These are phyloP conservation scores for Lycaon pictus DNA, from an alignment of 2,113 vertebrate species.

Conservation along the genomic window DNA sequence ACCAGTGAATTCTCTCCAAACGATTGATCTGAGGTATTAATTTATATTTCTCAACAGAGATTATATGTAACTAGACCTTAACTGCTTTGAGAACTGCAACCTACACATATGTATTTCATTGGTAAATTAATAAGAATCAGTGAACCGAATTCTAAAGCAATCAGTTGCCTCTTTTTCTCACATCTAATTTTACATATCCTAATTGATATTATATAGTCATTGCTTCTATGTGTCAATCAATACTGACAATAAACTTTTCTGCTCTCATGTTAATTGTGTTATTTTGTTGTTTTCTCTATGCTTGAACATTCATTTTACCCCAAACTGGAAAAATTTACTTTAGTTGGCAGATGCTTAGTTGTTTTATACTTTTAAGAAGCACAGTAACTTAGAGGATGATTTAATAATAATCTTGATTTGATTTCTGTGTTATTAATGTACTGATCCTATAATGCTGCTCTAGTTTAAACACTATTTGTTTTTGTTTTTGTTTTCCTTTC, in stretches of 20 bases:
- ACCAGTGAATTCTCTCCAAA: neutral
- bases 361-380: constrained; percentile 37
- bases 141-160: constrained; percentile 11
- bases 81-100: neutral
- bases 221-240: neutral
- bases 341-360: constrained; percentile 33
- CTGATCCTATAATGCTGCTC: neutral
- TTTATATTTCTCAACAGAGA: neutral
- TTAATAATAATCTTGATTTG: neutral
- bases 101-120: neutral
- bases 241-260: constrained; percentile 28
- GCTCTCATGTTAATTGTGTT: neutral
- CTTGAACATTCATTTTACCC: neutral
- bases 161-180: neutral
- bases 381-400: neutral
- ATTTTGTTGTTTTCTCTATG: constrained; percentile 55
- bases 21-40: neutral
- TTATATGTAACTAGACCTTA: neutral
- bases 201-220: neutral
- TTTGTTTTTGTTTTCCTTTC: constrained; percentile 70
- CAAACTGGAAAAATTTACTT: constrained; percentile 29
- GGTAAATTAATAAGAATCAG: constrained; percentile 28
- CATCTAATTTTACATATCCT: constrained; percentile 30
- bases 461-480: constrained; percentile 69
- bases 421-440: neutral